phyloP scores from a whole-genome alignment of 2,797 vertebrate species.

The Premnoplex brunnescens region DNA sequence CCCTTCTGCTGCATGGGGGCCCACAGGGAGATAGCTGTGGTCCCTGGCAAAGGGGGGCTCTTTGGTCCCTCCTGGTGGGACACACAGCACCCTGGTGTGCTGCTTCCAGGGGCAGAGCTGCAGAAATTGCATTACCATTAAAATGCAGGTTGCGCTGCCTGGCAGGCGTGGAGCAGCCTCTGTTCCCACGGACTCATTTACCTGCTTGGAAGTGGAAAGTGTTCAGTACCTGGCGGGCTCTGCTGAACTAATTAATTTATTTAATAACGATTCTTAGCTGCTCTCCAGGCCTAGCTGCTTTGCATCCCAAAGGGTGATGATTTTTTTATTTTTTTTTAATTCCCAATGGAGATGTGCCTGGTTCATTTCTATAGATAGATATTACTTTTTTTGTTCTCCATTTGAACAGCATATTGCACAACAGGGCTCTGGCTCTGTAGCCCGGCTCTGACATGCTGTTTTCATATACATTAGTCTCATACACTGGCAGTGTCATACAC shows the following conservation, averaged over 20 bases:
- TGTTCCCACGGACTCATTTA: conserved; percentile 67
- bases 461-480: background rate
- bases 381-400: background rate
- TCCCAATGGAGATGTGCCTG: background rate
- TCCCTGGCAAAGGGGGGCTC: fast-evolving
- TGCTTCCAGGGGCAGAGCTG: background rate
- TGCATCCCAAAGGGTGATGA: conserved; percentile 60
- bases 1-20: background rate
- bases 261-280: conserved; percentile 58
- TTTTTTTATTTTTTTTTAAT: background rate
- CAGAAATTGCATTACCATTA: background rate
- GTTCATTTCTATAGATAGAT: conserved; percentile 29
- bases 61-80: background rate
- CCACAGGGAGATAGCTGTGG: background rate
- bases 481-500: background rate
- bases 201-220: conserved; percentile 66
- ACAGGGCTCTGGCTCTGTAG: fast-evolving
- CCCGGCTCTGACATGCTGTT: background rate
- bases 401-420: background rate
- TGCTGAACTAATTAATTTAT: conserved; percentile 67
- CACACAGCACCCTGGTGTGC: fast-evolving
- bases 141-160: conserved; percentile 9
- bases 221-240: conserved; percentile 59
- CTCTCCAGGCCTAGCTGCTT: conserved; percentile 58
- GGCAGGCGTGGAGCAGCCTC: conserved; percentile 10